Evolutionary conservation across 1,140 invertebrate genomes (phyloP), one percentile per base, ranked within the genome.

Genomic region (Araneus ventricosus): DNA sequence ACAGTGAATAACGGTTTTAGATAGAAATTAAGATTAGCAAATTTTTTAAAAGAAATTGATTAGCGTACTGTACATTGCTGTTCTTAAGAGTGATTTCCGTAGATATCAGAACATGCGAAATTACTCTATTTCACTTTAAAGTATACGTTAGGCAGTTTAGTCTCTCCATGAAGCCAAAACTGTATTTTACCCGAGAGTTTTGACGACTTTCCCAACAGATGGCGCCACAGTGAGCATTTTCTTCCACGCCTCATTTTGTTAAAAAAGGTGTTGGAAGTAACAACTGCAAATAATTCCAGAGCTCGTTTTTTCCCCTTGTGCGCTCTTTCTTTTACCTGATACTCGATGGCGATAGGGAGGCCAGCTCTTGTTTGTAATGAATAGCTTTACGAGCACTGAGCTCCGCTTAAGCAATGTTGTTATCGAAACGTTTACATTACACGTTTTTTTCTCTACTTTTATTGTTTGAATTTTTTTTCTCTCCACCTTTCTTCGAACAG

Each of bases 361-460:
- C 41, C 88, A 37, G 52, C 79, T 61, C 79, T 91, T 82, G 80
- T 84, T 82, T 91, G 59, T 91, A 91, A 91, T 91, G 59, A 91
- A 91, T 91, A 91, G 89, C 89, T 91, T 91, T 84, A 67, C 30
- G 79, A 91, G 34, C n/a, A 34, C 6, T 22, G 27, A 89, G 37
- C 37, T 27, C 20, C 88, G 63, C 80, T 91, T 63, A 85, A 63
- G 63, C 80, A 84, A 91, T 22, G 52, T 37, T 63, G 79, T 91
- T 91, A 91, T 91, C 89, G 80, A 61, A 63, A 41, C 89, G 89
- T 91, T 91, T 91, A 91, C 89, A 91, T 91, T 91, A 84, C 79
- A 91, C n/a, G 27, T 24, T 91, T 82, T 91, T 91, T 80, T 80
- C 59, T 79, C 27, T 5, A 10, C 8, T 24, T 59, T 70, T 70